phyloP scores from a whole-genome alignment of 2,888 invertebrate species.

The Scaeva pyrastri region DNA sequence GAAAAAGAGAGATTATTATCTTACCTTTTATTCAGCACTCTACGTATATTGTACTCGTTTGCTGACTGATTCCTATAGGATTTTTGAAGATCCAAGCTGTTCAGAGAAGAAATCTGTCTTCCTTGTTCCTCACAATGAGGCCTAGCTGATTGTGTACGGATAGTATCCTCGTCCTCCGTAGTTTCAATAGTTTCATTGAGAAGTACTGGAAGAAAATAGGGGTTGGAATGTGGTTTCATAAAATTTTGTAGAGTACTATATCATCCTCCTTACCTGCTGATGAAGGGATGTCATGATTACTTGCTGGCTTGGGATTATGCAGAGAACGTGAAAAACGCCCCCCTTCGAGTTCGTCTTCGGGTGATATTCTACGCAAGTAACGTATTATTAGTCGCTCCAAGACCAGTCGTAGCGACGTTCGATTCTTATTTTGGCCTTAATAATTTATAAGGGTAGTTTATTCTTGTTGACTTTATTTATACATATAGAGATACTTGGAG shows the following conservation, averaged over 20 bases:
- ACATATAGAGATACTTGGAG: not conserved
- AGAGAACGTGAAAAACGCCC: slow-evolving; percentile 57
- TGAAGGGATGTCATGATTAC: slow-evolving; percentile 5
- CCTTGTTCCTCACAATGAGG: slow-evolving; percentile 61
- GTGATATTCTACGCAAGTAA: slow-evolving; percentile 77
- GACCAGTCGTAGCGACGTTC: slow-evolving; percentile 76
- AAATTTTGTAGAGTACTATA: not conserved
- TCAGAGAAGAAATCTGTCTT: slow-evolving; percentile 77
- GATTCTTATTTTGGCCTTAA: slow-evolving; percentile 67
- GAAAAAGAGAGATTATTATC: slow-evolving; percentile 77
- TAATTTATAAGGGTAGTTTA: slow-evolving; percentile 13
- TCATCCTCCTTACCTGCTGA: slow-evolving; percentile 1
- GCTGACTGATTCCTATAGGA: slow-evolving; percentile 76
- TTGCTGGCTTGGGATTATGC: slow-evolving; percentile 20
- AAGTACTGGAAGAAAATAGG: not conserved
- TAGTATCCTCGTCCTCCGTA: slow-evolving; percentile 29
- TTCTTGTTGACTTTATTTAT: slow-evolving; percentile 6
- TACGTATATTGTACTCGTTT: slow-evolving; percentile 83
- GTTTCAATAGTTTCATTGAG: slow-evolving; percentile 50
- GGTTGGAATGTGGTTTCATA: slow-evolving; percentile 6
- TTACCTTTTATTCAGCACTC: slow-evolving; percentile 85
- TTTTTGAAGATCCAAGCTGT: slow-evolving; percentile 76
- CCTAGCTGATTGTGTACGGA: slow-evolving; percentile 54
- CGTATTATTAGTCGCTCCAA: slow-evolving; percentile 77
- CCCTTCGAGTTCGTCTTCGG: slow-evolving; percentile 70